Conservation (phyloP, 2,113 vertebrate genomes). For the Fulica atra region DNA sequence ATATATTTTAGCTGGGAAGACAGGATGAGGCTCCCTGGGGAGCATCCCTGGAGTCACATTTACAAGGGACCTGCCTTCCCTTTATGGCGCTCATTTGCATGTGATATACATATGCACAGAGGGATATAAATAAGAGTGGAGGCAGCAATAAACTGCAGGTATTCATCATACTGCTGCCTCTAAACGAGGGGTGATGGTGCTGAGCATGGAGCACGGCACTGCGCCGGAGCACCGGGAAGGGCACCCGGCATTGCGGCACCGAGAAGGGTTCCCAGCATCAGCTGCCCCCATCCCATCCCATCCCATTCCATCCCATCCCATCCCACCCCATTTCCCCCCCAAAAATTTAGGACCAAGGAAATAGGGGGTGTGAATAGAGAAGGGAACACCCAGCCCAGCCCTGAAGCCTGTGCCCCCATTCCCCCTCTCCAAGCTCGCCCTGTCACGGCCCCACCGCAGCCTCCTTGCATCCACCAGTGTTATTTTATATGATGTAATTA, state of each 20-base stretch:
- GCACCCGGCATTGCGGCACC: not conserved
- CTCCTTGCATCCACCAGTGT: not conserved
- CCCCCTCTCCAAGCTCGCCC: not conserved
- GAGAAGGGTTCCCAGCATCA: too few relatives aligned
- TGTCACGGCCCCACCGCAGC: not conserved
- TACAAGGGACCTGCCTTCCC: conserved; percentile 9
- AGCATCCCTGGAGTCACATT: conserved; percentile 21
- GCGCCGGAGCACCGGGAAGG: too few relatives aligned
- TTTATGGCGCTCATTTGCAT: conserved; percentile 22
- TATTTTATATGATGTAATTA: conserved; percentile 31
- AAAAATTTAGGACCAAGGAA: not conserved
- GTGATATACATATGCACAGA: not conserved
- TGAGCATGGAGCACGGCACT: too few relatives aligned
- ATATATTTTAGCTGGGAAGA: conserved; percentile 35
- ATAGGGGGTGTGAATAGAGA: not conserved
- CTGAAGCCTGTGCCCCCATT: not conserved
- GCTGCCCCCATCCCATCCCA: too few relatives aligned
- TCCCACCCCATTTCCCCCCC: too few relatives aligned
- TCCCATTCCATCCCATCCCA: too few relatives aligned
- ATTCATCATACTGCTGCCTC: not conserved
- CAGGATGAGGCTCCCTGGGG: not conserved
- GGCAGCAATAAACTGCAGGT: not conserved
- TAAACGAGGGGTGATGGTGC: not conserved
- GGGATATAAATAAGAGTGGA: not conserved
- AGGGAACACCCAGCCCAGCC: too few relatives aligned